phyloP scores from a whole-genome alignment of 2,888 invertebrate species.

The Caenorhabditis sp. region DNA sequence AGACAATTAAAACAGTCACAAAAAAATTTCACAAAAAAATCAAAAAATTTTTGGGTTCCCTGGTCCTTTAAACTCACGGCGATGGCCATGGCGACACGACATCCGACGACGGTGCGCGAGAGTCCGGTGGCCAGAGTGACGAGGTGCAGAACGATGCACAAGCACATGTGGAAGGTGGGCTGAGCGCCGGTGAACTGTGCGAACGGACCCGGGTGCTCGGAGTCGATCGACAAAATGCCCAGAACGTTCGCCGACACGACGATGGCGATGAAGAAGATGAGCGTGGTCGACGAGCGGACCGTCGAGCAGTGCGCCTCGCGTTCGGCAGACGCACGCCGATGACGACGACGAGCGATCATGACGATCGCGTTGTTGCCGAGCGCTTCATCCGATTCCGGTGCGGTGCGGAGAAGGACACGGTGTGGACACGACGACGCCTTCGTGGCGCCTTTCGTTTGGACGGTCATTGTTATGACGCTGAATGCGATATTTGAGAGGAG shows the following conservation, averaged over 20 bases:
- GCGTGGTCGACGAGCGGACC: background rate
- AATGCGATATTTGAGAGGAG: no score
- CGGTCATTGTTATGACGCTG: no score
- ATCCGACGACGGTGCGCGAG: conserved; percentile 8
- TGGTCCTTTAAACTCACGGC: conserved; percentile 9
- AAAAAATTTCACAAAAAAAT: background rate
- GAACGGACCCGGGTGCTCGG: background rate
- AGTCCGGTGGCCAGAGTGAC: conserved; percentile 4
- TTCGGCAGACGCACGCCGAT: no score
- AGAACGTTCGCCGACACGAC: background rate
- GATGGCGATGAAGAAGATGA: background rate
- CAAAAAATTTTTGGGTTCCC: no score
- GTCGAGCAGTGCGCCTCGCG: background rate
- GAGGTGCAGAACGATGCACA: background rate
- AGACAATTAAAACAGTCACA: no score
- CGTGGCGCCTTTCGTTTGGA: no score
- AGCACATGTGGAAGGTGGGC: conserved; percentile 1
- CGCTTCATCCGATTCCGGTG: no score
- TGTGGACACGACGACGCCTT: background rate
- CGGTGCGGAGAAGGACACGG: no score
- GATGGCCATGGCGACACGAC: conserved; percentile 7
- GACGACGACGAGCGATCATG: conserved; percentile 3
- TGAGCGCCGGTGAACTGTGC: background rate
- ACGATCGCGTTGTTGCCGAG: no score
- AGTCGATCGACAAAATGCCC: background rate